phyloP scores from a whole-genome alignment of 2,888 invertebrate genomes.

The Theristus sp. region DNA sequence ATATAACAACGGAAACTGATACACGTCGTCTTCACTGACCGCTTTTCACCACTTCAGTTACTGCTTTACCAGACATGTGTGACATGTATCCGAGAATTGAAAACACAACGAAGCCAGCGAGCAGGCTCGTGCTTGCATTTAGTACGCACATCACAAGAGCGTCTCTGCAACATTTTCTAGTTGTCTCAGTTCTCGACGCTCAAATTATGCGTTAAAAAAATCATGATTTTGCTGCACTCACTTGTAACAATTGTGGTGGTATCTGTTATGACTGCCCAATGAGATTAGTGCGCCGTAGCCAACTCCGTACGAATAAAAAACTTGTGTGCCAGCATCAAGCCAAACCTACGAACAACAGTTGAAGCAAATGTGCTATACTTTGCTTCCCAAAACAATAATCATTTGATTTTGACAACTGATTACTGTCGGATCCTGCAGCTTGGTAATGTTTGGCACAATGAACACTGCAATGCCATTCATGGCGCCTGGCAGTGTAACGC shows the following conservation, averaged over 20 bases:
- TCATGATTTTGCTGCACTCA: no score
- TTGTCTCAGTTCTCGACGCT: no score
- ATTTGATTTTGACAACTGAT: no score
- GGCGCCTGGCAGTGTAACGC: slow-evolving; percentile 25
- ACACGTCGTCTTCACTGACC: no score
- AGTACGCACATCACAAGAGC: background rate
- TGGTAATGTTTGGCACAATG: slow-evolving; percentile 24
- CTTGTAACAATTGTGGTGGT: slow-evolving; percentile 24
- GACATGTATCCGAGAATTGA: slow-evolving; percentile 11
- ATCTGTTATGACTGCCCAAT: slow-evolving; percentile 28
- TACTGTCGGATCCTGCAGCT: slow-evolving; percentile 22
- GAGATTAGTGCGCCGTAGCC: slow-evolving; percentile 28
- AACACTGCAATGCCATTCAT: slow-evolving; percentile 11
- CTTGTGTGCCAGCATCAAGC: slow-evolving; percentile 29
- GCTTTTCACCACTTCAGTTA: background rate
- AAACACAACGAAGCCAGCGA: slow-evolving; percentile 11
- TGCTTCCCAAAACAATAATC: no score
- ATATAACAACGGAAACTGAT: background rate
- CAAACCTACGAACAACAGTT: slow-evolving; percentile 9
- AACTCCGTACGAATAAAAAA: slow-evolving; percentile 29
- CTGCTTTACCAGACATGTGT: slow-evolving; percentile 4
- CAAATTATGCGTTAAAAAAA: no score
- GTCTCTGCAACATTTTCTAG: background rate
- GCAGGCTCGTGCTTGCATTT: slow-evolving; percentile 2
- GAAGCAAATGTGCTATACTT: background rate